These are phyloP conservation scores for Adelognathus sp. DNA, from an alignment of 2,888 invertebrate genomes.

Conservation along the genomic window DNA sequence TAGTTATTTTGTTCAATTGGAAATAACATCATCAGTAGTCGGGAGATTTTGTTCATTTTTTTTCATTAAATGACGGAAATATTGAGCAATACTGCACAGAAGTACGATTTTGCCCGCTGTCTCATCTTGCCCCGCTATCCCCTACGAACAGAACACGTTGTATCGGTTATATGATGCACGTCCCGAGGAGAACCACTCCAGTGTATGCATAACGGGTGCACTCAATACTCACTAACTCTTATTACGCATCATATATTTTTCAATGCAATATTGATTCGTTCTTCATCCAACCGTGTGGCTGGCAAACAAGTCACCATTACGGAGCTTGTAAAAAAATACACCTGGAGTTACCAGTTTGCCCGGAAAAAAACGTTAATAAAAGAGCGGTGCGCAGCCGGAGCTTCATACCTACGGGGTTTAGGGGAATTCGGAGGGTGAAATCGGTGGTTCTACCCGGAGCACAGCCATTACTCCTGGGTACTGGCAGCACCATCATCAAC, in stretches of 20 bases:
- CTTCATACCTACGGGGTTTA: constrained; percentile 18
- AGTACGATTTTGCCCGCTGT: no score
- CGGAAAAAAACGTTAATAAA: constrained; percentile 59
- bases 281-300: not conserved
- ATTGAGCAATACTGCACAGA: no score
- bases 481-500: constrained; percentile 43
- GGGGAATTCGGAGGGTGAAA: constrained; percentile 30
- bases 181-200: not conserved
- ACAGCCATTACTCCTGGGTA: constrained; percentile 34
- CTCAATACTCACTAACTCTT: not conserved
- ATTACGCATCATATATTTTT: not conserved
- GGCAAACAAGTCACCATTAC: not conserved
- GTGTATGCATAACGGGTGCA: no score
- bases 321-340: constrained; percentile 1
- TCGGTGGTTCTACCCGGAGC: constrained; percentile 42
- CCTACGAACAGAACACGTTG: no score
- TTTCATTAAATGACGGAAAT: no score
- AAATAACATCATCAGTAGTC: no score
- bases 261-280: constrained; percentile 18
- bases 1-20: no score
- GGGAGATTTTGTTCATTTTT: no score
- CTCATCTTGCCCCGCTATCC: no score
- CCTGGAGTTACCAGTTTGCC: constrained; percentile 6
- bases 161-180: not conserved
- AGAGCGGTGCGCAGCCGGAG: constrained; percentile 39